phyloP scores from a whole-genome alignment of 2,113 vertebrate species.

The Neogobius melanostomus region DNA sequence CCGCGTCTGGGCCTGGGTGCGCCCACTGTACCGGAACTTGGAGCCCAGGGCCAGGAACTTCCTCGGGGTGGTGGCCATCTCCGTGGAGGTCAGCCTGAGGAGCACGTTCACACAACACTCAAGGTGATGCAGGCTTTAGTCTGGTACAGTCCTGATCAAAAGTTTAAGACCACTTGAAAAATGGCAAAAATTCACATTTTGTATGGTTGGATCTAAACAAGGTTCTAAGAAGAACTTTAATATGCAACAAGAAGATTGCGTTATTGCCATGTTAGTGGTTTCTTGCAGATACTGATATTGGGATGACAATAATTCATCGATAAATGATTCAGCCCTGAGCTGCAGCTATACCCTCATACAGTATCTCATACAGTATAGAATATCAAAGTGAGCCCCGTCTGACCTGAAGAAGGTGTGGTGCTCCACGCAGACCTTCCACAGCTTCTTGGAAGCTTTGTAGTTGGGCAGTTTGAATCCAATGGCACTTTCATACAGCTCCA shows the following conservation, averaged over 20 bases:
- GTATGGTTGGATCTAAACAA: too few relatives aligned
- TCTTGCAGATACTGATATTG: too few relatives aligned
- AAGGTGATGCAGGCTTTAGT: background rate
- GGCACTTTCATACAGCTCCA: conserved; percentile 95
- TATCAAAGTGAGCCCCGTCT: background rate
- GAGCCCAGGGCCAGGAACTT: conserved; percentile 93
- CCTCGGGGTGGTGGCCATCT: conserved; percentile 89
- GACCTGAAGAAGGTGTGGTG: conserved; percentile 98
- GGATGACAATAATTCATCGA: too few relatives aligned
- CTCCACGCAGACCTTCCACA: conserved; percentile 99
- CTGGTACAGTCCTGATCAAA: too few relatives aligned
- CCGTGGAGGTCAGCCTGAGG: conserved; percentile 89
- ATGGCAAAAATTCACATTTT: too few relatives aligned
- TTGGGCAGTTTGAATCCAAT: conserved; percentile 98
- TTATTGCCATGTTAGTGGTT: too few relatives aligned
- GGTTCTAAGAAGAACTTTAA: too few relatives aligned
- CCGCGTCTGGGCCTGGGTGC: conserved; percentile 93
- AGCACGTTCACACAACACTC: background rate
- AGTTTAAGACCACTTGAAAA: too few relatives aligned
- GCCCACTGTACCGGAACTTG: conserved; percentile 96
- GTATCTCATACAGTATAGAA: background rate
- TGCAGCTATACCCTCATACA: too few relatives aligned
- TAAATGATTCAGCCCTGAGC: too few relatives aligned
- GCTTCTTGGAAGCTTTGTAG: conserved; percentile 95
- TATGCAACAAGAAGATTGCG: too few relatives aligned